phyloP scores from a whole-genome alignment of 2,113 vertebrate species.

The Cheilinus undulatus region DNA sequence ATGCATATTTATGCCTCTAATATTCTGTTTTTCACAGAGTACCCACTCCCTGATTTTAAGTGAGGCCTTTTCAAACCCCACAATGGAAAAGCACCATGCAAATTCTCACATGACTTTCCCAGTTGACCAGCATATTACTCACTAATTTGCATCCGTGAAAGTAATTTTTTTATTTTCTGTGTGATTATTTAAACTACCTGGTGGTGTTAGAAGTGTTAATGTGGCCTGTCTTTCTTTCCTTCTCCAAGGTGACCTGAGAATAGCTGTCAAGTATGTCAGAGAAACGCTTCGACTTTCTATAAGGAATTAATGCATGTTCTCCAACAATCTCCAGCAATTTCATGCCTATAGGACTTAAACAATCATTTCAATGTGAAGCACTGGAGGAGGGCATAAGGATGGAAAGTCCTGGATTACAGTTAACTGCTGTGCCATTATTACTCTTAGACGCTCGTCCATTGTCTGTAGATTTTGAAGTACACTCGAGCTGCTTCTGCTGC shows the following conservation, averaged over 20 bases:
- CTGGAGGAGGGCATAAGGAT: conserved; percentile 61
- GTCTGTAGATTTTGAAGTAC: conserved; percentile 76
- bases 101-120: neutral
- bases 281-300: conserved; percentile 50
- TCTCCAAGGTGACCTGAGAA: conserved; percentile 57
- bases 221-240: conserved; percentile 10
- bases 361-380: conserved; percentile 75
- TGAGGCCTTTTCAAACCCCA: too few species aligned
- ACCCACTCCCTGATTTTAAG: too few species aligned
- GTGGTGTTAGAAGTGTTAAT: neutral
- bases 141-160: neutral
- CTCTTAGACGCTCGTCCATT: conserved; percentile 68
- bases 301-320: conserved; percentile 61
- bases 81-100: neutral
- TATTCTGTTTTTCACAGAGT: neutral
- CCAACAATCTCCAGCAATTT: conserved; percentile 73
- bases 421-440: conserved; percentile 72
- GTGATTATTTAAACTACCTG: conserved; percentile 7
- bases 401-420: conserved; percentile 76
- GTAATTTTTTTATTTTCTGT: neutral
- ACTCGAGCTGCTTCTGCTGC: conserved; percentile 68
- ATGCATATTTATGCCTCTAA: neutral
- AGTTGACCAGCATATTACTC: neutral
- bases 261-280: conserved; percentile 37
- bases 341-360: conserved; percentile 62